Evolutionary conservation across 1,140 invertebrate species (phyloP).

Genomic region (Aphelenchoides avenae): DNA sequence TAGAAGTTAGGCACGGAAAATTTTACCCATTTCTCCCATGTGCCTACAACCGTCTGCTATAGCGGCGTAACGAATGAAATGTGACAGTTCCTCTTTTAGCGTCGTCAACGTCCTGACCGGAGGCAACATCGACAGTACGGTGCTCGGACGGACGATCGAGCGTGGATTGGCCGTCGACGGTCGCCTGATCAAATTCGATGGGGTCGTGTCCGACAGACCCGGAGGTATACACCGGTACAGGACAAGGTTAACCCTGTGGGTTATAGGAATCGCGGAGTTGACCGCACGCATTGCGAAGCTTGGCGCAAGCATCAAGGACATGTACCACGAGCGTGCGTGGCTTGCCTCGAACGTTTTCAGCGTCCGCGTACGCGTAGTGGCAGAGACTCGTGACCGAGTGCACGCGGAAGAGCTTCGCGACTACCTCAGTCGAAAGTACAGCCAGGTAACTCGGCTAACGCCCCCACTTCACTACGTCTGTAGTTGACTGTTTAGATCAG

Average conservation of each 20-base stretch:
- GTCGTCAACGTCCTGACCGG: slow-evolving; percentile 79
- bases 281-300: slow-evolving; percentile 71
- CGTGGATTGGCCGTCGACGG: slow-evolving; percentile 81
- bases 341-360: slow-evolving; percentile 77
- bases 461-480: too few relatives aligned
- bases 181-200: slow-evolving; percentile 77
- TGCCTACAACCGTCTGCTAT: too few relatives aligned
- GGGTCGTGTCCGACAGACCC: slow-evolving; percentile 76
- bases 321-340: slow-evolving; percentile 88
- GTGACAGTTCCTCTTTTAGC: too few relatives aligned
- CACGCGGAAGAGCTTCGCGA: slow-evolving; percentile 63
- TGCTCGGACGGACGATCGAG: slow-evolving; percentile 80
- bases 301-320: slow-evolving; percentile 86
- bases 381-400: slow-evolving; percentile 75
- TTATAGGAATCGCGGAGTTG: slow-evolving; percentile 74
- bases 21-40: too few relatives aligned
- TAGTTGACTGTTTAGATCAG: too few relatives aligned
- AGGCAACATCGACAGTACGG: slow-evolving; percentile 87
- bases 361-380: slow-evolving; percentile 70
- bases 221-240: slow-evolving; percentile 70
- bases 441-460: too few relatives aligned
- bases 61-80: too few relatives aligned
- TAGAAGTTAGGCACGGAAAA: too few relatives aligned
- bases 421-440: slow-evolving; percentile 37
- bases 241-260: background rate